Conservation (phyloP, 2,113 vertebrate genomes). For the Corythaixoides concolor region DNA sequence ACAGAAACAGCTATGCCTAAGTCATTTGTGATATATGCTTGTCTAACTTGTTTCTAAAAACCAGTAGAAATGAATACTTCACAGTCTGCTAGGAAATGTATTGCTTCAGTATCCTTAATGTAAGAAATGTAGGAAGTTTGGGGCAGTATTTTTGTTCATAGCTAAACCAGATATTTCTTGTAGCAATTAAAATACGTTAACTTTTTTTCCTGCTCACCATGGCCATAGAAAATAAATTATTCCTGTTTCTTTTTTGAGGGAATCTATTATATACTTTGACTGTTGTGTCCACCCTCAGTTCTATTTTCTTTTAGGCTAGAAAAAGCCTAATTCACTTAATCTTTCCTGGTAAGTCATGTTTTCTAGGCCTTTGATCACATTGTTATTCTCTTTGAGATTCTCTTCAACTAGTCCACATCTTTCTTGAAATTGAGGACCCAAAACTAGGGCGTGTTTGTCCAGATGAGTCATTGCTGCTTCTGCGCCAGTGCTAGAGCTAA, state of each 20-base stretch:
- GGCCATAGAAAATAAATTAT: neutral
- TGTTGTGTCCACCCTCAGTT: neutral
- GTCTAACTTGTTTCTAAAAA: neutral
- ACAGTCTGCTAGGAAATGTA: neutral
- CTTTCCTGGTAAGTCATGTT: neutral
- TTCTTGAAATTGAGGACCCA: neutral
- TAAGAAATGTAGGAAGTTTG: neutral
- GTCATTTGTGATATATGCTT: neutral
- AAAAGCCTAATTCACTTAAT: neutral
- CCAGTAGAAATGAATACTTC: neutral
- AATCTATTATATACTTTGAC: neutral
- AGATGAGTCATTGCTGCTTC: neutral
- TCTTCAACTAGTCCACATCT: neutral
- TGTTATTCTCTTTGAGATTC: neutral
- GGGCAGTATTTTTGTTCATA: neutral
- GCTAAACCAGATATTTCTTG: neutral
- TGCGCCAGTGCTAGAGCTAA: neutral
- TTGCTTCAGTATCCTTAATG: neutral
- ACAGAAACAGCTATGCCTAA: neutral
- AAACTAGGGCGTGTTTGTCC: neutral
- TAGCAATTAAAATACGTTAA: neutral
- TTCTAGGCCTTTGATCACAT: neutral
- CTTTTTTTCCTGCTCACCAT: neutral
- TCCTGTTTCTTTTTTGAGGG: neutral
- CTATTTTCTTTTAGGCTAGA: neutral